Evolutionary conservation across 2,113 vertebrate species (phyloP), one percentile per base, ranked within the genome.

Genomic region (human): DNA sequence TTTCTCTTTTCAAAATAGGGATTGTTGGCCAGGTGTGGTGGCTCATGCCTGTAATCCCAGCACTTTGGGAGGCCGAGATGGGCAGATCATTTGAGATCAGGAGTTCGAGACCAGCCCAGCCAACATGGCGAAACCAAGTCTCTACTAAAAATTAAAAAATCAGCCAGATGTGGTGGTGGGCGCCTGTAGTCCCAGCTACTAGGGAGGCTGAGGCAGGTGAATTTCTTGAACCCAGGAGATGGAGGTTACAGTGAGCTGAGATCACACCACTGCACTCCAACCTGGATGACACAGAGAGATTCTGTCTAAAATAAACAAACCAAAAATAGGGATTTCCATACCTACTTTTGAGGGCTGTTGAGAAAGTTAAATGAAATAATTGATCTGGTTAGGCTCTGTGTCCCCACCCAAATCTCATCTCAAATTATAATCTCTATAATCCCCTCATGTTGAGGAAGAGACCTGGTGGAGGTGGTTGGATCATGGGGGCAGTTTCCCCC

Each of bases 51-150:
- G 66, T 68, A 68, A 35, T 35, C 66, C 32, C 66, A 68, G 32
- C 16, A 68, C 66, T 68, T 35, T 68, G 66, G 66, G 66, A 35
- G 32, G 66, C 66, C 14, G 0, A 68, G 32, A 13, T 4, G 30
- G 66, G 66, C 14, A 32, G 32, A 68, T 68, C 5, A 68, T 6
- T 35, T 35, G 16, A 68, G 66, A 14, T 35, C 66, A 68, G 32
- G 66, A 35, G 32, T 68, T 68, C 1, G 6, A 68, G 66, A 35
- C 32, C 16, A 68, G 14, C 66, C 66, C 35, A 14, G 66, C 2
- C 13, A 68, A 35, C 16, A 16, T 3, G 16, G 32, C 1, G 6
- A 68, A 35, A 32, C 32, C 3, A 3, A 7, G 0, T 68, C 32
- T 68, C 16, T 68, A 35, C 61, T n/a, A 68, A 68, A 68, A 68